Evolutionary conservation across 2,797 vertebrate species (phyloP).

Genomic region (Lacerta agilis): DNA sequence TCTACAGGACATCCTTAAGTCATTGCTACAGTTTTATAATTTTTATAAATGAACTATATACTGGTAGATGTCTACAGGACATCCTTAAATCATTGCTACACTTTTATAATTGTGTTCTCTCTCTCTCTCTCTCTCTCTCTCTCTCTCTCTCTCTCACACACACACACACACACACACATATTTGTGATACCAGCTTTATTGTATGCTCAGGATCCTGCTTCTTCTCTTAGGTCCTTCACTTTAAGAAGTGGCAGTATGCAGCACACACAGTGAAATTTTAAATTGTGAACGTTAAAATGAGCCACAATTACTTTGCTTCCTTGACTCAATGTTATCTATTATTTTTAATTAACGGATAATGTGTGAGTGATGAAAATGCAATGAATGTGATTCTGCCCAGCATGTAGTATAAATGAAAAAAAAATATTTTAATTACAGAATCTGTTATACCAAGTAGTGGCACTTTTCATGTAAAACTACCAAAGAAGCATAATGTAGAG

Average conservation of each 20-base stretch:
- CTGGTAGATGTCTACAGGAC: neutral
- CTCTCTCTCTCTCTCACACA: too few relatives aligned
- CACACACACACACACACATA: too few relatives aligned
- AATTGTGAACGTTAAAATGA: constrained; percentile 37
- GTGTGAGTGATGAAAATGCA: constrained; percentile 1
- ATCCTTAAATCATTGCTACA: neutral
- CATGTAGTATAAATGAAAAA: constrained; percentile 33
- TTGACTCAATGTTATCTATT: neutral
- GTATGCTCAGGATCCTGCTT: neutral
- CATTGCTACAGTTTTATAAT: too few relatives aligned
- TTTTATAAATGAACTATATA: too few relatives aligned
- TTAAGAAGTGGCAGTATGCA: neutral
- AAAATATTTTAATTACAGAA: constrained; percentile 79
- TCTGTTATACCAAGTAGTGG: constrained; percentile 98
- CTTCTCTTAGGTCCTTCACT: neutral
- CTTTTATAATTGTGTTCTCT: too few relatives aligned
- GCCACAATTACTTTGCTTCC: neutral
- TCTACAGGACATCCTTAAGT: neutral
- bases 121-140: too few relatives aligned
- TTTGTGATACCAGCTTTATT: neutral
- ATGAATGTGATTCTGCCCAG: constrained; percentile 24
- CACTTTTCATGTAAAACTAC: constrained; percentile 98
- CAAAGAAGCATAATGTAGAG: constrained; percentile 97
- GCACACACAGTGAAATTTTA: neutral
- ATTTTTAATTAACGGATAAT: neutral